Conservation (phyloP, 2,113 vertebrate species). For the Stomatorhinus ivindoensis region DNA sequence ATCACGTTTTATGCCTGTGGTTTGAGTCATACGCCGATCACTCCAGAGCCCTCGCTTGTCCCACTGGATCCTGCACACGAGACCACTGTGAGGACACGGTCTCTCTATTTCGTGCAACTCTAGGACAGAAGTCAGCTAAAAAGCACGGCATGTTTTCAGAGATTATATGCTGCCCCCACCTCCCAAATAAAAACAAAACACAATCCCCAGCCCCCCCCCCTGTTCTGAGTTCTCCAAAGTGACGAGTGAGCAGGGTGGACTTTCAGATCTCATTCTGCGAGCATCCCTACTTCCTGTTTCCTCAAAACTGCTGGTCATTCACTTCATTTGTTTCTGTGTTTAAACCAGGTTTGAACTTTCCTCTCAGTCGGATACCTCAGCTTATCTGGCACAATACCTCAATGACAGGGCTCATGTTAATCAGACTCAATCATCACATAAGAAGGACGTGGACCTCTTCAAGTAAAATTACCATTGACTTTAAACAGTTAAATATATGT, state of each 20-base stretch:
- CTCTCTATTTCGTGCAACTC: neutral
- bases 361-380: neutral
- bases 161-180: neutral
- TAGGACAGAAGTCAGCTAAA: neutral
- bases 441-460: neutral
- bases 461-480: neutral
- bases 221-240: neutral
- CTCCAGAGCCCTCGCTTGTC: neutral
- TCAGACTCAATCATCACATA: neutral
- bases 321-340: neutral
- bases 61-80: neutral
- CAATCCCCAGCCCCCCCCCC: neutral
- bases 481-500: neutral
- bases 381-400: neutral
- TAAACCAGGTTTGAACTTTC: neutral
- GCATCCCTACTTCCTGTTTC: neutral
- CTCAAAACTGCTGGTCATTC: neutral
- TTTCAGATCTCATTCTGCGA: neutral
- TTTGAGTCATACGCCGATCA: neutral
- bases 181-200: neutral
- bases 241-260: neutral
- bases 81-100: neutral
- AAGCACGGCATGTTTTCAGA: neutral
- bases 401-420: neutral
- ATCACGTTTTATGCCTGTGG: neutral